Base-by-base conservation (phyloP, 2,888 invertebrate species). In the Chloroclystis v-ata region DNA sequence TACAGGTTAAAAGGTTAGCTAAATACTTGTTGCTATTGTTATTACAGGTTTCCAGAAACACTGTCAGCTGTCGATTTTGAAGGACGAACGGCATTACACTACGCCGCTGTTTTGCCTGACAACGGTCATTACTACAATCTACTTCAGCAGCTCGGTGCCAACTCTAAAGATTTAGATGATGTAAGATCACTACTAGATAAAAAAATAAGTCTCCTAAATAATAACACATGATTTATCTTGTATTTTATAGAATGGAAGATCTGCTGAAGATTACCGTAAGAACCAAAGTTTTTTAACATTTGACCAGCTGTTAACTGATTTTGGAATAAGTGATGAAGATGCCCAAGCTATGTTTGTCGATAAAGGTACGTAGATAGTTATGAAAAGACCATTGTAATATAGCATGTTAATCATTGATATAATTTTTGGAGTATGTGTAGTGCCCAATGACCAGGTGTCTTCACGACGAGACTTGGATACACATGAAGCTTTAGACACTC, bases 101-200 rank as follows among this genome's bases (percentile, higher is more conserved):
- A 96, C 71, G 95, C 96, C 1, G 95, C 95, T 2, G 92, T 93
- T 8, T 82, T 95, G 47, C 92, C 92, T 29, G 95, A 97, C 66
- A 96, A 96, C 67, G 95, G 95, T 0, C 95, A 96, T 73, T 95
- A 95, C 70, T 97, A 94, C 75, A 95, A 95, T 75, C 89, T 97
- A 43, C 85, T 97, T 40, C 90, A 94, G 57, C 95, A 95, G 72
- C 90, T 97, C 47, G 97, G 97, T 39, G 95, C 95, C 26, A 95
- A 97, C 82, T 91, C 94, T 1, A 92, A 94, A 66, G 88, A 92
- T 42, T 89, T 92, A 57, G 97, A 97, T 80, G 95, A 94, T 75
- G 97, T 97, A 85, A 89, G 90, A 35, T 32, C 37, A 14, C 13
- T 32, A 26, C 28, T 13, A 7, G 11, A 10, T 29, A 4, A 29